Evolutionary conservation across 2,888 invertebrate species (phyloP), one percentile per base, ranked within the genome.

Genomic region (Danaus chrysippus): DNA sequence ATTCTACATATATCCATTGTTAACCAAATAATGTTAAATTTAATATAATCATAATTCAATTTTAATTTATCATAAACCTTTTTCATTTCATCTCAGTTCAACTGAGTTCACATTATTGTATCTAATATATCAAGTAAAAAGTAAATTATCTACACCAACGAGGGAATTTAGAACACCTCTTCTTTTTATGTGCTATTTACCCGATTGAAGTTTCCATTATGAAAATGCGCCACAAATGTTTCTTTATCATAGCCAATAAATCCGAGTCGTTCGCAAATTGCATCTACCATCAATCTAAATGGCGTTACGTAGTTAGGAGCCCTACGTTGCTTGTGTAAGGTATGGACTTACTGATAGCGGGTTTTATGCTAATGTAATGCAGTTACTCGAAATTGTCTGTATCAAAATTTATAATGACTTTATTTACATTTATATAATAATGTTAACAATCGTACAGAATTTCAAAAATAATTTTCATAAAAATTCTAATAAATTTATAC

Each of bases 241-340:
- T 76, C 83, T 82, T 86, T 88, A 88, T 88, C 87, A 82, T 81
- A 71, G 72, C 70, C 83, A 76, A 87, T 89, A 89, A 88, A 89
- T 89, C 87, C 82, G 77, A 84, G 87, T 84, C 86, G 68, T 79
- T 81, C 77, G 76, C 85, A 87, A 90, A 90, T 90, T 89, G 90
- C 87, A 88, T 88, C 87, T 87, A 81, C 81, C 83, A 90, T 88
- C 88, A 88, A 87, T 89, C 87, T 87, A 83, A 87, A 83, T 80
- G 77, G 84, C 79, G 88, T 87, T 84, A 86, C 81, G 81, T 84
- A 81, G 84, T 87, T 84, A 86, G 85, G 83, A 80, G 79, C 84
- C 86, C 86, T 73, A 79, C 73, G 72, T 68, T 68, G 76, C 73
- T 76, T 69, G 67, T 70, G 64, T 62, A 53, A 55, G 71, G 74